Evolutionary conservation across 2,888 invertebrate species (phyloP).

Genomic region (Phymatocera aterrima): DNA sequence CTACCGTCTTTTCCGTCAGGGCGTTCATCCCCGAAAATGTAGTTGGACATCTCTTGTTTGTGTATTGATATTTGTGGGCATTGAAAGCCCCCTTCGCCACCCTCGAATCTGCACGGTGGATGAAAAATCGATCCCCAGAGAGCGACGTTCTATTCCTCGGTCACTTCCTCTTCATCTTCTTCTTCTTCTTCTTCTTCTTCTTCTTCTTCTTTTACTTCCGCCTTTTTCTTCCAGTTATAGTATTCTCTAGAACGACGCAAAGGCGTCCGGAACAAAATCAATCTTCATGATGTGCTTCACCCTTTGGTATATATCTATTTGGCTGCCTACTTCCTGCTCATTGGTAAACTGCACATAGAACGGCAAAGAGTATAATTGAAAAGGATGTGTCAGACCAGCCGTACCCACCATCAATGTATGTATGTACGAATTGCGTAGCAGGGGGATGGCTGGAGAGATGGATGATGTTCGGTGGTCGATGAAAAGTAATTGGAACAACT

Average conservation of each 20-base stretch:
- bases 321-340: background rate
- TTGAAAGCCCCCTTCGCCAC: conserved; percentile 29
- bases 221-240: conserved; percentile 36
- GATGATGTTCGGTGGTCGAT: background rate
- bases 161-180: conserved; percentile 38
- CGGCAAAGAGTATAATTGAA: background rate
- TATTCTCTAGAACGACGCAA: conserved; percentile 28
- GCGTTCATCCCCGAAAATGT: too few species aligned
- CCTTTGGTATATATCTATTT: background rate
- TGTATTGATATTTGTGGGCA: too few species aligned
- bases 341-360: background rate
- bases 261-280: conserved; percentile 13
- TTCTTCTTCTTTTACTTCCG: background rate
- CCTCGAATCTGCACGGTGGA: conserved; percentile 9
- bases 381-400: conserved; percentile 4
- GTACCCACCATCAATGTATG: too few species aligned
- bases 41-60: too few species aligned
- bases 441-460: too few species aligned
- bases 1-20: too few species aligned
- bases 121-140: conserved; percentile 12
- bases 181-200: conserved; percentile 11
- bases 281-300: background rate
- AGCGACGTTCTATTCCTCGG: conserved; percentile 16
- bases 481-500: background rate
- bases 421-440: too few species aligned